A percentile compares a stretch with the other conserved stretches of the same genome.
Evolutionary conservation across 2,113 vertebrate genomes (phyloP).

Genomic region (Nestor notabilis): DNA sequence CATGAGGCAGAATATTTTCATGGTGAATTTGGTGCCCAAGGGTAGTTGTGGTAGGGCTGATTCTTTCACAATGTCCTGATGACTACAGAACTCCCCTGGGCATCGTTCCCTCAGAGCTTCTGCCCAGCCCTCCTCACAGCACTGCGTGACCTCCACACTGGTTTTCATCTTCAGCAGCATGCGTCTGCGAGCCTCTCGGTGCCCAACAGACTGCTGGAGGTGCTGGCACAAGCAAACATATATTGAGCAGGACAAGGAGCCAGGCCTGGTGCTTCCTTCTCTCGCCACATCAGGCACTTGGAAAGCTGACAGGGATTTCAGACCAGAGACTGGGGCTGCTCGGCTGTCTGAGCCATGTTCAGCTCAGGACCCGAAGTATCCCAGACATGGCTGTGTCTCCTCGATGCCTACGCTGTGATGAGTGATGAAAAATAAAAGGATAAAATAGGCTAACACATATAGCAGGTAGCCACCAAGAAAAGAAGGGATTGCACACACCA

Average conservation of each 20-base stretch:
- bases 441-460: neutral
- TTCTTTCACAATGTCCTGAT: neutral
- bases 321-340: fast-evolving
- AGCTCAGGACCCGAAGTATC: neutral
- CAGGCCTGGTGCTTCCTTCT: neutral
- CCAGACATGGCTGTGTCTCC: neutral
- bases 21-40: neutral
- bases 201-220: neutral
- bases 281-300: neutral
- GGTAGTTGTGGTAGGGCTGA: neutral
- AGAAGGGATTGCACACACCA: fast-evolving
- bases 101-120: neutral
- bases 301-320: neutral
- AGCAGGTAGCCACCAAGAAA: neutral
- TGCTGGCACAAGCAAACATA: neutral
- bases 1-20: neutral
- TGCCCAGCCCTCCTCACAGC: neutral
- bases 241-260: fast-evolving
- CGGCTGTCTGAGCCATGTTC: fast-evolving
- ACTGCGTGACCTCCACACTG: too few relatives aligned
- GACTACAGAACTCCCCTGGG: neutral
- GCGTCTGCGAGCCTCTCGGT: fast-evolving
- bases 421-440: neutral
- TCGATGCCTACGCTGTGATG: neutral
- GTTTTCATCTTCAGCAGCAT: fast-evolving